Percentiles rank a stretch among this genome's conserved stretches.
Conservation (phyloP, 2,888 invertebrate genomes). For the Poecilobothrus nobilitatus region DNA sequence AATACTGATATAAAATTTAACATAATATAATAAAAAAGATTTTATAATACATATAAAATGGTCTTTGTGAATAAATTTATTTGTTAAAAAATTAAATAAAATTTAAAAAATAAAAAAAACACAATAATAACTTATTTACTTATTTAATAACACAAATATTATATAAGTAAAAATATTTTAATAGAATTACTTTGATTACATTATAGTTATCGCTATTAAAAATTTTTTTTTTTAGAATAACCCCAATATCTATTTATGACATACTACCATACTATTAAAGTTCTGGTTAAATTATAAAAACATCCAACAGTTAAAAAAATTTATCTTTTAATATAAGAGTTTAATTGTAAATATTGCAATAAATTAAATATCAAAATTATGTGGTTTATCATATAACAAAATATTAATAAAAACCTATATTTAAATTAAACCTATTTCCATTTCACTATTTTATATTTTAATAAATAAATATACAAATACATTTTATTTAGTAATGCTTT, state of each 20-base stretch:
- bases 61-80: no score
- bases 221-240: background rate
- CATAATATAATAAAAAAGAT: no score
- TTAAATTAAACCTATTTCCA: background rate
- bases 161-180: no score
- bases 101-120: no score
- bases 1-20: no score
- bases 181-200: no score
- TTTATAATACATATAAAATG: no score
- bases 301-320: background rate
- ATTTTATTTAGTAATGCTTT: background rate
- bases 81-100: no score
- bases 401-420: background rate
- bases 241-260: background rate
- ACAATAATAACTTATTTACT: no score
- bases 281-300: background rate
- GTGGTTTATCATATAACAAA: slow-evolving; percentile 1
- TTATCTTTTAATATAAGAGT: background rate
- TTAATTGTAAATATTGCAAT: background rate
- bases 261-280: no score
- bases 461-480: background rate
- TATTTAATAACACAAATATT: no score
- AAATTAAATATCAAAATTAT: background rate
- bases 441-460: background rate
- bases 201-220: no score